Evolutionary conservation across 2,888 invertebrate species (phyloP).

Genomic region (Cheilosia impressa): DNA sequence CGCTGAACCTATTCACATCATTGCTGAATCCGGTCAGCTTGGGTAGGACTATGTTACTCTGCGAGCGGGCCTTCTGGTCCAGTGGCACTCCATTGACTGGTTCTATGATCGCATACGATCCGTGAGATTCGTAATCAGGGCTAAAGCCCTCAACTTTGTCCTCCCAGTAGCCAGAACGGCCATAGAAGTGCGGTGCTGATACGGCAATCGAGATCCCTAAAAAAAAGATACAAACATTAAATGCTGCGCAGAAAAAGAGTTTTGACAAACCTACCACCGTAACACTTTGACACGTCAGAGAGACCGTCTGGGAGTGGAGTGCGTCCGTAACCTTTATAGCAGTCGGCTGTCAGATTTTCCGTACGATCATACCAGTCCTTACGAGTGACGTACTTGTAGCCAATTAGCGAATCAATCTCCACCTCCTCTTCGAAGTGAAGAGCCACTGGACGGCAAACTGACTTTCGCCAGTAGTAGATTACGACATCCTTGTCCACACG

Average conservation of each 20-base stretch:
- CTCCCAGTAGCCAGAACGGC: slow-evolving; percentile 78
- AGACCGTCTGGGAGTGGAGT: slow-evolving; percentile 85
- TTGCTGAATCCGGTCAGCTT: slow-evolving; percentile 85
- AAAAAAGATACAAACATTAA: slow-evolving; percentile 53
- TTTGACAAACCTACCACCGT: slow-evolving; percentile 84
- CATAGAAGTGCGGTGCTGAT: slow-evolving; percentile 90
- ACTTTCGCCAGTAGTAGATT: slow-evolving; percentile 88
- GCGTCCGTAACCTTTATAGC: slow-evolving; percentile 84
- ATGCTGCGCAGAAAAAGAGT: not conserved
- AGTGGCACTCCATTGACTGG: slow-evolving; percentile 88
- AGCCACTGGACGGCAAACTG: slow-evolving; percentile 79
- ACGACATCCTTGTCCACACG: slow-evolving; percentile 85
- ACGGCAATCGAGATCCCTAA: slow-evolving; percentile 88
- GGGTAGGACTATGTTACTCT: slow-evolving; percentile 86
- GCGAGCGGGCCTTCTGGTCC: slow-evolving; percentile 87
- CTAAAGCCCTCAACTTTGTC: slow-evolving; percentile 87
- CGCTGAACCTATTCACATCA: slow-evolving; percentile 85
- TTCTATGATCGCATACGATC: slow-evolving; percentile 87
- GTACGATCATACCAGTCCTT: slow-evolving; percentile 85
- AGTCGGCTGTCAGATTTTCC: slow-evolving; percentile 85
- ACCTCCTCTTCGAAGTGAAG: slow-evolving; percentile 79
- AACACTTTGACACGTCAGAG: slow-evolving; percentile 88
- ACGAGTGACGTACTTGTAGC: slow-evolving; percentile 86
- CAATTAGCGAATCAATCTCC: slow-evolving; percentile 84
- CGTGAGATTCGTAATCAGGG: slow-evolving; percentile 86